Evolutionary conservation across 2,888 invertebrate genomes (phyloP).

Genomic region (Leistus spinibarbis): DNA sequence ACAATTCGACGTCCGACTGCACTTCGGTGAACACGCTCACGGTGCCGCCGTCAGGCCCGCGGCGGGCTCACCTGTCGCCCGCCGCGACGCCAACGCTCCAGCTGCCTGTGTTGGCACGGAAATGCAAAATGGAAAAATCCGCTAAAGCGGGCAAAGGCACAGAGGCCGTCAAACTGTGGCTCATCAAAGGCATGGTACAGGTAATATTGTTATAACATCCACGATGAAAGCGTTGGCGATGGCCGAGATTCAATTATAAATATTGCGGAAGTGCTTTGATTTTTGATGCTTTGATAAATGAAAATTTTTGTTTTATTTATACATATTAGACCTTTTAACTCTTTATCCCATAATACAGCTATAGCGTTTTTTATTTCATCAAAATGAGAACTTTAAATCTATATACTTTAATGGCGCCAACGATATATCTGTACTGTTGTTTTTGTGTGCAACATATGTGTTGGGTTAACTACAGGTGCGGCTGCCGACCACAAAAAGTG

Average conservation of each 20-base stretch:
- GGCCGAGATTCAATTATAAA: neutral
- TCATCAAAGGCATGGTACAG: constrained; percentile 53
- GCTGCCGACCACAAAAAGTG: constrained; percentile 12
- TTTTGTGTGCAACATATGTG: neutral
- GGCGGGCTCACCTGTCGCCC: constrained; percentile 31
- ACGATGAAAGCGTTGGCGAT: neutral
- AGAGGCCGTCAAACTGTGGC: constrained; percentile 53
- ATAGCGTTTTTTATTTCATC: no score
- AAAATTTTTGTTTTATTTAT: no score
- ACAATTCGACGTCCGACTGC: constrained; percentile 44
- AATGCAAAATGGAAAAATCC: constrained; percentile 35
- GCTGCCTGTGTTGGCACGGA: constrained; percentile 19
- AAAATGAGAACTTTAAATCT: no score
- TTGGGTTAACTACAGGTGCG: constrained; percentile 6
- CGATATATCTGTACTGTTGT: neutral
- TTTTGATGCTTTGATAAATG: no score
- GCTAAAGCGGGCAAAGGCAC: constrained; percentile 43
- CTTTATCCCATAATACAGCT: no score
- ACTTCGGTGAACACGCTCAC: constrained; percentile 46
- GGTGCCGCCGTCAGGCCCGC: constrained; percentile 38
- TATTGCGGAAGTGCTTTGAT: neutral
- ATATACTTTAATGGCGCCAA: neutral
- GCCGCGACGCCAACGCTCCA: constrained; percentile 10
- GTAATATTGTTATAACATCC: constrained; percentile 40
- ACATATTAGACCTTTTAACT: no score